These are phyloP conservation scores for Scrobipalpa costella DNA, from an alignment of 2,888 invertebrate species.

Conservation along the genomic window DNA sequence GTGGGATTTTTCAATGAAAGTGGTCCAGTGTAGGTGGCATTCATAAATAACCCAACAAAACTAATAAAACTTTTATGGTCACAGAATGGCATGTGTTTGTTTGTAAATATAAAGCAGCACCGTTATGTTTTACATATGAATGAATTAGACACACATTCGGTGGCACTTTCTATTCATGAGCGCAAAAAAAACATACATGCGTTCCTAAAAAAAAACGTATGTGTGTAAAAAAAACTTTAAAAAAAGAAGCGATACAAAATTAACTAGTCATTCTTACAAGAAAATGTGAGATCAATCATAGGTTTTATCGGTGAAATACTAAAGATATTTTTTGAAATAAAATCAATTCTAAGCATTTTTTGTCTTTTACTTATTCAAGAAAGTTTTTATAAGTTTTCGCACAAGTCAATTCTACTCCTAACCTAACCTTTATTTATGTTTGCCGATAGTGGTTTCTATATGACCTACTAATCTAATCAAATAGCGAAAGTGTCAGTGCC, in stretches of 20 bases:
- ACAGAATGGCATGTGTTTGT: conserved; percentile 28
- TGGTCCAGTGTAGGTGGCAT: conserved; percentile 34
- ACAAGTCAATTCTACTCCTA: too few relatives aligned
- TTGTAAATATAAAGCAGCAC: conserved; percentile 39
- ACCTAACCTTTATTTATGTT: background rate
- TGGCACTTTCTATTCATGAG: conserved; percentile 43
- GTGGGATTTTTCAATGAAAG: conserved; percentile 35
- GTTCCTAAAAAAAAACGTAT: too few relatives aligned
- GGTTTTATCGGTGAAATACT: too few relatives aligned
- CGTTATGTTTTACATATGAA: conserved; percentile 39
- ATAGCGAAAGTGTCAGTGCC: conserved; percentile 56
- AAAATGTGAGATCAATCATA: too few relatives aligned
- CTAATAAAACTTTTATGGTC: conserved; percentile 6
- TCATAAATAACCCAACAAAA: background rate
- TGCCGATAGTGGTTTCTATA: conserved; percentile 38
- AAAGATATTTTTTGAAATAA: too few relatives aligned
- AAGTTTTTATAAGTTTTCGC: too few relatives aligned
- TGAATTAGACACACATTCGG: conserved; percentile 23
- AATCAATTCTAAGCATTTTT: too few relatives aligned
- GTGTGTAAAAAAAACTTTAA: too few relatives aligned
- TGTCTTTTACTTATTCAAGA: too few relatives aligned
- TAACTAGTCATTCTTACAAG: too few relatives aligned
- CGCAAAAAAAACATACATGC: conserved; percentile 47
- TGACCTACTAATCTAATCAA: conserved; percentile 46
- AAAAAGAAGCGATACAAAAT: too few relatives aligned